Conservation (phyloP, 2,888 invertebrate species). For the Microctonus hyperodae region DNA sequence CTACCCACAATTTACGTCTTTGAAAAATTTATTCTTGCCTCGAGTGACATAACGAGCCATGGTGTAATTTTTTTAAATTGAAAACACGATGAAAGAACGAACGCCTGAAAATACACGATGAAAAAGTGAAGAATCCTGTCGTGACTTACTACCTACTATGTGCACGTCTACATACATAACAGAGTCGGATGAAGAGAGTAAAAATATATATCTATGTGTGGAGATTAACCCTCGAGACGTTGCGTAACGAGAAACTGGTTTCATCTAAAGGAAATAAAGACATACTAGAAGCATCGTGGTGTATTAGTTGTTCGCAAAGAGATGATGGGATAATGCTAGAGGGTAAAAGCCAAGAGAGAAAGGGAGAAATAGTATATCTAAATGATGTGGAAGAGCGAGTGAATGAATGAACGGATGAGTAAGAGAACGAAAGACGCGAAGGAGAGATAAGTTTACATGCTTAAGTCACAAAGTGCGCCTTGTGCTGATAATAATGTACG, state of each 20-base stretch:
- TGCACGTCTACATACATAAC: not conserved
- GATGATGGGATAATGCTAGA: slow-evolving; percentile 12
- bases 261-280: slow-evolving; percentile 16
- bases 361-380: too few species aligned
- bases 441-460: not conserved
- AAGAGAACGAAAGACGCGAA: not conserved
- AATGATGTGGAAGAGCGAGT: not conserved
- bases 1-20: not conserved
- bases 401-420: not conserved
- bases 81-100: not conserved
- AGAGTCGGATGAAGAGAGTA: too few species aligned
- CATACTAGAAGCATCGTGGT: not conserved
- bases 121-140: not conserved
- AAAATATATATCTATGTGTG: not conserved
- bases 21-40: not conserved
- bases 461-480: not conserved
- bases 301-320: not conserved
- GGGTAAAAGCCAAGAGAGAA: slow-evolving; percentile 4
- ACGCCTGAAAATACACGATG: not conserved
- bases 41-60: not conserved
- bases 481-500: not conserved
- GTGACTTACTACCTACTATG: too few species aligned
- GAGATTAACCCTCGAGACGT: slow-evolving; percentile 19
- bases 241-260: slow-evolving; percentile 25
- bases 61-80: slow-evolving; percentile 9